Conservation (phyloP, 2,888 invertebrate species). For the Drosophila heteroneura region DNA sequence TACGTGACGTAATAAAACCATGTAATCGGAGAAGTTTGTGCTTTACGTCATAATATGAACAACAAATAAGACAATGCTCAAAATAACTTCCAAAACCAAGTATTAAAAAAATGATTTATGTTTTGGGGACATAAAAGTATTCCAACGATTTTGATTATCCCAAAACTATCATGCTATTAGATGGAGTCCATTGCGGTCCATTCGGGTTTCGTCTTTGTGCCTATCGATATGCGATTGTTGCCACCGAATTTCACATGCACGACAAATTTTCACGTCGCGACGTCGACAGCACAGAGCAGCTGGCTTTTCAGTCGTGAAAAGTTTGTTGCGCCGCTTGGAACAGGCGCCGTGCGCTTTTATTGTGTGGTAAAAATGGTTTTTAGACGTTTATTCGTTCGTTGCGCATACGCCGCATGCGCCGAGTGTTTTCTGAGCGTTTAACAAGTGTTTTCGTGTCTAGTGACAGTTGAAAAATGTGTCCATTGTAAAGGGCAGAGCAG, state of each 20-base stretch:
- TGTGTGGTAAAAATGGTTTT: slow-evolving; percentile 47
- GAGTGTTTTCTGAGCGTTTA: slow-evolving; percentile 43
- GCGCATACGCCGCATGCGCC: slow-evolving; percentile 67
- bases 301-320: slow-evolving; percentile 69
- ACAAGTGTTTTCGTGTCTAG: slow-evolving; percentile 57
- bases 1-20: background rate
- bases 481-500: background rate
- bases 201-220: background rate
- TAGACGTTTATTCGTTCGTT: slow-evolving; percentile 32
- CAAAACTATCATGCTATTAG: background rate
- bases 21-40: background rate
- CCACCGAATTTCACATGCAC: slow-evolving; percentile 39
- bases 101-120: background rate
- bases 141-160: background rate
- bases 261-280: slow-evolving; percentile 58
- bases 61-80: background rate
- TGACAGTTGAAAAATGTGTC: slow-evolving; percentile 33
- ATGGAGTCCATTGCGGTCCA: background rate
- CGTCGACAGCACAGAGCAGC: slow-evolving; percentile 25
- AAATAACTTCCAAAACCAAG: background rate
- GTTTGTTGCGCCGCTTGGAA: slow-evolving; percentile 70
- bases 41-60: background rate
- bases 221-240: slow-evolving; percentile 56
- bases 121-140: background rate
- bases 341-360: slow-evolving; percentile 52